Evolutionary conservation across 2,113 vertebrate species (phyloP).

Genomic region (Nibea coibor): DNA sequence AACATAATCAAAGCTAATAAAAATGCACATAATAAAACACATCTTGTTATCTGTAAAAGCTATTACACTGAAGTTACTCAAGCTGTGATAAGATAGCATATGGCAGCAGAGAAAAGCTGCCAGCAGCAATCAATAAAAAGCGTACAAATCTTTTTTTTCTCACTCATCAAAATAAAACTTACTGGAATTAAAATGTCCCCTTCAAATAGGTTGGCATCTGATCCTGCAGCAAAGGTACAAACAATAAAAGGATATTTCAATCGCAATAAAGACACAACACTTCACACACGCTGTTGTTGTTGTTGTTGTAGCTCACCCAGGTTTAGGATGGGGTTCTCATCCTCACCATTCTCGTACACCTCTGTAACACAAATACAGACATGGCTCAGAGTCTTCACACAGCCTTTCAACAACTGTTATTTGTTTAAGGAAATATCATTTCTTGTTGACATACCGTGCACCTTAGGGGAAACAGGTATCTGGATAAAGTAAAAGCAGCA

Average conservation of each 20-base stretch:
- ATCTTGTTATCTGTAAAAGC: not conserved
- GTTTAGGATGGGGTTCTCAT: conserved; percentile 80
- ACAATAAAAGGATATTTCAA: not conserved
- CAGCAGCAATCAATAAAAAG: not conserved
- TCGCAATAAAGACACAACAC: not conserved
- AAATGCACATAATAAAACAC: not conserved
- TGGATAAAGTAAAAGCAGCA: conserved; percentile 30
- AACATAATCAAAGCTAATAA: not conserved
- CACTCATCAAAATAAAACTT: conserved; percentile 35
- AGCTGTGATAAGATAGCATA: not conserved
- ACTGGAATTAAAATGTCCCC: conserved; percentile 89
- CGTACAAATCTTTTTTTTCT: not conserved
- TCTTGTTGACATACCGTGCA: conserved; percentile 69
- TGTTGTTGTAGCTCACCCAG: conserved; percentile 62
- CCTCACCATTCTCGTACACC: conserved; percentile 73
- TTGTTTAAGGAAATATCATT: not conserved
- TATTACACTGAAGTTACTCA: not conserved
- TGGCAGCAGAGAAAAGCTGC: not conserved
- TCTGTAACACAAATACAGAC: conserved; percentile 62
- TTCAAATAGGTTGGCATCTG: conserved; percentile 87
- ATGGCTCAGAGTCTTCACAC: not conserved
- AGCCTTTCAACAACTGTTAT: not conserved
- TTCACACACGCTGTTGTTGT: not conserved
- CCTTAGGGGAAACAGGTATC: conserved; percentile 61
- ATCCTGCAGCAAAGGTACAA: conserved; percentile 74